A percentile compares a stretch with the other conserved stretches of the same genome.
phyloP scores from a whole-genome alignment of 2,113 vertebrate species.

The Crotalus tigris region DNA sequence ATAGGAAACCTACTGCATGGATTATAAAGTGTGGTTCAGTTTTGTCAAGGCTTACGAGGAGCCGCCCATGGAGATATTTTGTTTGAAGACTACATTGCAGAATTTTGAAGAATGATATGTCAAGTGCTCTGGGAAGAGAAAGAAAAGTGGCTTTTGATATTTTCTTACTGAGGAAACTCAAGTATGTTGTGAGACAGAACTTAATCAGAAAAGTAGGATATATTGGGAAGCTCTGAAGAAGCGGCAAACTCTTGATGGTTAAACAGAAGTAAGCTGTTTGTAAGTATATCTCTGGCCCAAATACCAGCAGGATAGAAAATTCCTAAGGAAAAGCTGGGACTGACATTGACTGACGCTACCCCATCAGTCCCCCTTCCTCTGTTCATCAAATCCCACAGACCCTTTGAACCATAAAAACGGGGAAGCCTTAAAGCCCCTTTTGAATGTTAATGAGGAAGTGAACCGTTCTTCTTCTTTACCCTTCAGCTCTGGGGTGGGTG shows the following conservation, averaged over 20 bases:
- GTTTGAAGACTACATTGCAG: background rate
- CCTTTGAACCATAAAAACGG: background rate
- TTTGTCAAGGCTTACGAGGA: background rate
- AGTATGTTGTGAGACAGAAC: background rate
- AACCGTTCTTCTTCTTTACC: conserved; percentile 39
- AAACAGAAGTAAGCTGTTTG: background rate
- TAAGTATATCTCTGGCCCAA: background rate
- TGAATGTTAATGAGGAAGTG: conserved; percentile 50
- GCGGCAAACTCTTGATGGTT: background rate
- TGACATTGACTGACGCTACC: background rate
- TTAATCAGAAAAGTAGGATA: background rate
- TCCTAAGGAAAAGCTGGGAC: background rate
- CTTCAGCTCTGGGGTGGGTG: conserved; percentile 10
- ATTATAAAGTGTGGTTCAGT: background rate
- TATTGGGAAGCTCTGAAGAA: background rate
- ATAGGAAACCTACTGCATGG: background rate
- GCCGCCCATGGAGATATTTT: background rate
- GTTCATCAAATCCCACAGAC: conserved; percentile 29
- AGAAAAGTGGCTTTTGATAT: background rate
- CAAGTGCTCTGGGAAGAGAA: background rate
- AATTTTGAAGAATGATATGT: background rate
- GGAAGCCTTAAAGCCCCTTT: conserved; percentile 10
- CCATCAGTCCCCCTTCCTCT: background rate
- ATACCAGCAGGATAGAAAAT: background rate
- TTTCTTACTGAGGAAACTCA: background rate